Percentiles rank a stretch among this genome's conserved stretches.
phyloP scores from a whole-genome alignment of 2,797 vertebrate genomes.

The Gambelia wislizenii region DNA sequence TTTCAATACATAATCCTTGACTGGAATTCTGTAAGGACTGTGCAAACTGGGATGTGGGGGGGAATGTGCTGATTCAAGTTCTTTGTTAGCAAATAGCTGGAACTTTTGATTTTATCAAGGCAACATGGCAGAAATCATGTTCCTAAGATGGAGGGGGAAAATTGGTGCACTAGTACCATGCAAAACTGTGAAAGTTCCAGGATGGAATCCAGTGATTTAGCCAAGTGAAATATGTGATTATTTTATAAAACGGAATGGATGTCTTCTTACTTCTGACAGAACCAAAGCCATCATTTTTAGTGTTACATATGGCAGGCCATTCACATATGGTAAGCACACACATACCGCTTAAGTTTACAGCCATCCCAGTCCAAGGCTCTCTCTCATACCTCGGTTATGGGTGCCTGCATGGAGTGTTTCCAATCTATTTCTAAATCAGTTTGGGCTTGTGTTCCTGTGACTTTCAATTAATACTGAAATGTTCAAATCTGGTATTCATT shows the following conservation, averaged over 20 bases:
- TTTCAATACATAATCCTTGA: slow-evolving; percentile 1
- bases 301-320: not conserved
- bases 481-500: not conserved
- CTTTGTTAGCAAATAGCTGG: slow-evolving; percentile 43
- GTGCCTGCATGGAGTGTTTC: not conserved
- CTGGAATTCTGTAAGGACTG: slow-evolving; percentile 42
- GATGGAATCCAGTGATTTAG: slow-evolving; percentile 1
- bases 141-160: slow-evolving; percentile 24
- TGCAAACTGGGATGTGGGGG: slow-evolving; percentile 1
- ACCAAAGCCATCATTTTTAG: not conserved
- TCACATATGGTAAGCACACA: not conserved
- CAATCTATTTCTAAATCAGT: not conserved
- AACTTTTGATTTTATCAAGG: slow-evolving; percentile 40
- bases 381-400: not conserved
- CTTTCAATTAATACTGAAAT: not conserved
- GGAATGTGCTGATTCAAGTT: slow-evolving; percentile 43
- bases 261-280: not conserved
- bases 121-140: slow-evolving; percentile 25
- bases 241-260: not conserved
- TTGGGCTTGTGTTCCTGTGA: not conserved
- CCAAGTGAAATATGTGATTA: not conserved
- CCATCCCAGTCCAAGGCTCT: not conserved
- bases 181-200: slow-evolving; percentile 42
- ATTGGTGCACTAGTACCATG: slow-evolving; percentile 43
- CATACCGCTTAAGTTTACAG: not conserved